These are phyloP conservation scores for Anguilla japonica DNA, from an alignment of 2,113 vertebrate species.

Conservation along the genomic window DNA sequence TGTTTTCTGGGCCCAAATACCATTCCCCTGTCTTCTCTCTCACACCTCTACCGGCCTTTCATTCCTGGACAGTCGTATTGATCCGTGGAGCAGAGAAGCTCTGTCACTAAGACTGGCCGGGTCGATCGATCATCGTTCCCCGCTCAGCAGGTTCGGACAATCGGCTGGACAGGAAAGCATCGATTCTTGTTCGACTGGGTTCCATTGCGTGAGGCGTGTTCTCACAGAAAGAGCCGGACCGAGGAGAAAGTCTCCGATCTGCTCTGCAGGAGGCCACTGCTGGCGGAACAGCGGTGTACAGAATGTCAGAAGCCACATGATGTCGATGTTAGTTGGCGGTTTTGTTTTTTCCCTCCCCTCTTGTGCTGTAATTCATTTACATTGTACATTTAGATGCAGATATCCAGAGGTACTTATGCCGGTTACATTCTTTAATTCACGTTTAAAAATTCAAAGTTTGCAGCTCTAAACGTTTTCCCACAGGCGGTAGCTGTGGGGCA, in stretches of 20 bases:
- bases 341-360: not conserved
- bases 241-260: not conserved
- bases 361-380: not conserved
- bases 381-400: too few species aligned
- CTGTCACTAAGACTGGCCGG: not conserved
- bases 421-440: not conserved
- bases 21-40: not conserved
- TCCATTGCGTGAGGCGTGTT: not conserved
- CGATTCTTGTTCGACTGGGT: not conserved
- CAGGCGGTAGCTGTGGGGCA: constrained; percentile 23
- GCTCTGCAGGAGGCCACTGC: not conserved
- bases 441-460: not conserved
- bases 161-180: not conserved
- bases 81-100: not conserved
- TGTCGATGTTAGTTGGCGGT: not conserved
- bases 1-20: not conserved
- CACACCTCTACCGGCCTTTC: not conserved
- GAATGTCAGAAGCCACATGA: not conserved
- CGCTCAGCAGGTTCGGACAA: not conserved
- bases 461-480: constrained; percentile 16
- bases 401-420: too few species aligned
- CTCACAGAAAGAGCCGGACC: not conserved
- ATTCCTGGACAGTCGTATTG: constrained; percentile 1
- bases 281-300: not conserved
- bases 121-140: not conserved